Percentiles rank a stretch among this genome's conserved stretches.
Conservation (phyloP, 2,797 vertebrate genomes). For the Peromyscus nudipes region DNA sequence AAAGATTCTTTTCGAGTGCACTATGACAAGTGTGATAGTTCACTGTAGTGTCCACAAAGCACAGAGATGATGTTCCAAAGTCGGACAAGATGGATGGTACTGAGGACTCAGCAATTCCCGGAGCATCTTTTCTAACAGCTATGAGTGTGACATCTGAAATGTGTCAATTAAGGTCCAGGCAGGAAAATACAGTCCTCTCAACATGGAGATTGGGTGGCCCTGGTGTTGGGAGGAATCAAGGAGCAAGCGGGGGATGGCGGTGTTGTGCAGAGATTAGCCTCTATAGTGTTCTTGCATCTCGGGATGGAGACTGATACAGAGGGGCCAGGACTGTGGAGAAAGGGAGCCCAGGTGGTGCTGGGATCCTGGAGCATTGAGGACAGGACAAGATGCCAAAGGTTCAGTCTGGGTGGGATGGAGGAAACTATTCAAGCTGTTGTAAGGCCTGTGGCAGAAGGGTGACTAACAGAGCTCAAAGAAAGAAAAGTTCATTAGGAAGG, state of each 20-base stretch:
- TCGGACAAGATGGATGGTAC: not conserved
- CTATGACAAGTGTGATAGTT: not conserved
- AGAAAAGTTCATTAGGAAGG: not conserved
- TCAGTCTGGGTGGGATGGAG: not conserved
- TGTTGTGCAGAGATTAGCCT: not conserved
- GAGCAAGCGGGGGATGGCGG: not conserved
- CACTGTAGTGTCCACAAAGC: not conserved
- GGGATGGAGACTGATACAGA: not conserved
- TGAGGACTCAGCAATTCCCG: not conserved
- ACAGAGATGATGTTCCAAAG: not conserved
- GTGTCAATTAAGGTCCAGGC: not conserved
- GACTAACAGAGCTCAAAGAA: not conserved
- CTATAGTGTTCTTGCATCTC: not conserved
- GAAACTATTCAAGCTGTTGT: not conserved
- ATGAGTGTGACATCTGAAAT: not conserved
- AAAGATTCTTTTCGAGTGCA: not conserved
- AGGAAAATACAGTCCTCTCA: not conserved
- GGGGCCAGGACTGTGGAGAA: not conserved
- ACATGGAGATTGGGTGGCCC: not conserved
- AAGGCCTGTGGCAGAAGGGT: not conserved
- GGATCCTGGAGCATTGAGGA: not conserved
- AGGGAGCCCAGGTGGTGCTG: not conserved
- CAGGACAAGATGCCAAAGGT: not conserved
- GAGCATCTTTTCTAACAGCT: not conserved
- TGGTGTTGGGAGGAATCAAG: not conserved